Base-by-base conservation (phyloP, 1,140 invertebrate genomes). In the Musca vetustissima region DNA sequence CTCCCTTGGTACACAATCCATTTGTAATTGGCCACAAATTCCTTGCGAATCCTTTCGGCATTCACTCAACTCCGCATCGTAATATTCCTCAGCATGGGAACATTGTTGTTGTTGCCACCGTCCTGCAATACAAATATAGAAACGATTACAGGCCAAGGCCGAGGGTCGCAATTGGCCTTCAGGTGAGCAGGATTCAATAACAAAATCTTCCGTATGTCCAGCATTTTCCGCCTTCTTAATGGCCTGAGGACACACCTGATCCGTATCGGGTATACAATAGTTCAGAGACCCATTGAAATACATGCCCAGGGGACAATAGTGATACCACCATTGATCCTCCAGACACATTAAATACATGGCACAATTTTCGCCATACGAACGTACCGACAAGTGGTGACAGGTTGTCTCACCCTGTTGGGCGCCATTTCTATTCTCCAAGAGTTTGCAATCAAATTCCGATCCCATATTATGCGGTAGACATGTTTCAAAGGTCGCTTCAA, bases 321-420 rank as follows among this genome's bases (percentile, higher is more conserved):
- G 76, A 22, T 72, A 66, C 77, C 78, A 80, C 79, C 78, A 81
- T 11, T 68, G 67, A n/a, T 73, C 74, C 19, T 79, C 79, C 57
- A 80, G 57, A 55, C 79, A 81, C 78, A 81, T 78, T 4, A 79
- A 59, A 52, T 74, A 81, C 28, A 61, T 73, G 19, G 73, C 68
- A 19, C 79, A 81, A n/a, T 73, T 71, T 0, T 24, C 25, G 0
- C 24, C 28, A 0, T 71, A 67, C 0, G 69, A 70, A 24, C 78
- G 78, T 43, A 77, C 73, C 1, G 69, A 28, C 17, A 73, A 68
- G 0, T 78, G 76, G 0, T 72, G 70, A 22, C 78, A 80, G 0
- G 17, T 24, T 49, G 21, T 1, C 4, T 8, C 36, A 22, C 21
- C 43, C 13, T 59, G 24, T 1, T 2, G 19, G 7, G 24, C 15